Conservation (phyloP, 2,113 vertebrate genomes). For the Eptesicus fuscus region DNA sequence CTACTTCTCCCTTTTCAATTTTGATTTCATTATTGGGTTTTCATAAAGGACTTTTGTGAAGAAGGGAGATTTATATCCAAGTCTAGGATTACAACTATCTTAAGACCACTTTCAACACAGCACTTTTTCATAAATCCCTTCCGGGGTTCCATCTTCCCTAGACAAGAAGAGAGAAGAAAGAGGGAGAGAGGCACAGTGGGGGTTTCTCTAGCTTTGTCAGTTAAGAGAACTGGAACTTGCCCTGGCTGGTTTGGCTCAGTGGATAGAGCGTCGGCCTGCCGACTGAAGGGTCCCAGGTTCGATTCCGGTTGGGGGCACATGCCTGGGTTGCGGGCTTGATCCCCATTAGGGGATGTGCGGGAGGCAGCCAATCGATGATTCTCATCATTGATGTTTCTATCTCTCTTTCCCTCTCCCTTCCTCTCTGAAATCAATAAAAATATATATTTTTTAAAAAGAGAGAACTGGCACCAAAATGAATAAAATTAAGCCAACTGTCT, state of each 20-base stretch:
- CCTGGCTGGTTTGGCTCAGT: too few relatives aligned
- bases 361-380: too few relatives aligned
- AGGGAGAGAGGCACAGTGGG: neutral
- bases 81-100: neutral
- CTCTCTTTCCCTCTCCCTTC: too few relatives aligned
- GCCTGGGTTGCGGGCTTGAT: too few relatives aligned
- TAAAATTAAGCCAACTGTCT: neutral
- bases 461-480: constrained; percentile 32
- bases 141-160: neutral
- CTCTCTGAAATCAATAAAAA: too few relatives aligned
- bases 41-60: constrained; percentile 36
- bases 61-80: neutral
- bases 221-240: neutral
- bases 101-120: constrained; percentile 43
- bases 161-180: constrained; percentile 31
- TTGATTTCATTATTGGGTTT: constrained; percentile 1
- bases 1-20: constrained; percentile 9
- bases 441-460: too few relatives aligned
- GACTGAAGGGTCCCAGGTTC: too few relatives aligned
- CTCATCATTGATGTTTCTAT: too few relatives aligned
- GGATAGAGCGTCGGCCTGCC: too few relatives aligned
- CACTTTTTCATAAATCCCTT: neutral
- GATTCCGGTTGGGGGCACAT: too few relatives aligned
- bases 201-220: neutral
- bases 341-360: too few relatives aligned